phyloP scores from a whole-genome alignment of 1,140 invertebrate species.

The Achroia grisella region DNA sequence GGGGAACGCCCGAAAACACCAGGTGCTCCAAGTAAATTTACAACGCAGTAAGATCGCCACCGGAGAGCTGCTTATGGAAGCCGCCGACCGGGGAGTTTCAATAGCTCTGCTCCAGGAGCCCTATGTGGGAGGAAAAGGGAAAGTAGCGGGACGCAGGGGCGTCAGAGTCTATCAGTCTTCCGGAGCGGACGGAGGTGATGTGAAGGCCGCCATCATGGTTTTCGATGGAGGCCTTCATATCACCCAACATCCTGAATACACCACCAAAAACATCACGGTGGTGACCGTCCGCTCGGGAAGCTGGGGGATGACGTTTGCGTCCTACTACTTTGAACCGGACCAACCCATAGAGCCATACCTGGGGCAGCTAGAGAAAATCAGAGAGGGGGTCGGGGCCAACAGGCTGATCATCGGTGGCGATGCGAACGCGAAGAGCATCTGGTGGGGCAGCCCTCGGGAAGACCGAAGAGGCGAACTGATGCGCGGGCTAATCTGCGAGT shows the following conservation, averaged over 20 bases:
- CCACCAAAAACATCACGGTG: no score
- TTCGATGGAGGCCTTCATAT: conserved; percentile 5
- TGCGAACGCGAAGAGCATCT: no score
- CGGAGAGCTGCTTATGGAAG: conserved; percentile 1
- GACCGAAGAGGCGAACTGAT: conserved; percentile 10
- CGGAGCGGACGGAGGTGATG: background rate
- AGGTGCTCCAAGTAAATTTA: background rate
- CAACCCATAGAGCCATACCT: no score
- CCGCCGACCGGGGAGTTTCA: background rate
- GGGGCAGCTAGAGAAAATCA: background rate
- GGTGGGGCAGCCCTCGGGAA: conserved; percentile 10
- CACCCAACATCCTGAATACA: conserved; percentile 3
- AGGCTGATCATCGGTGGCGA: no score
- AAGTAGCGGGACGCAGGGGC: background rate
- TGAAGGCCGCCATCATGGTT: conserved; percentile 13
- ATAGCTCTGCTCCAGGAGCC: conserved; percentile 1
- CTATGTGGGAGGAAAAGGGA: no score
- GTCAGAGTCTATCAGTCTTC: conserved; percentile 10
- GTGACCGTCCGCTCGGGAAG: background rate
- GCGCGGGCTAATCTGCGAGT: conserved; percentile 2
- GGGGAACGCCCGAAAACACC: background rate
- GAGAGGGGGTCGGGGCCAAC: conserved; percentile 2
- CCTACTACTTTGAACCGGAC: no score
- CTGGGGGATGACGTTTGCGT: background rate
- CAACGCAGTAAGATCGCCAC: conserved; percentile 1